Base-by-base conservation (phyloP, 2,888 invertebrate genomes). In the Podabrus alpinus region DNA sequence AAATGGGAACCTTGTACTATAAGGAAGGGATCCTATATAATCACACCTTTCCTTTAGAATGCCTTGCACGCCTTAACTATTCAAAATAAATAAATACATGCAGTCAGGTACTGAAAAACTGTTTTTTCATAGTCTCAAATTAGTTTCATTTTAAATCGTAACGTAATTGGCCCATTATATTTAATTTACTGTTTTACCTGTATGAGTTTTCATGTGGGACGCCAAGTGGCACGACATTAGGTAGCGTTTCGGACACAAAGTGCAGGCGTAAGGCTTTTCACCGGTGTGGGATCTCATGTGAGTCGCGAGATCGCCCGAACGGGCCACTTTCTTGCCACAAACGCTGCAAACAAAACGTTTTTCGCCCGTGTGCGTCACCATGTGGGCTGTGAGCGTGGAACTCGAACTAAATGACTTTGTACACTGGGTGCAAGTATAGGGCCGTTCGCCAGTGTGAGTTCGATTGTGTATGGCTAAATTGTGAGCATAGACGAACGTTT, bases 231-330 rank as follows among this genome's bases (percentile, higher is more conserved):
- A 84, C 3, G 85, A 84, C 84, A 85, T 85, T 64, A 83, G 80
- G 71, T 85, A 86, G 5, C 81, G 77, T 77, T 85, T 85, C 10
- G 80, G 76, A 72, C 85, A 85, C 17, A 84, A 64, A 13, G 76
- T 78, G 73, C 85, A 85, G n/a, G 78, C 77, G 73, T 84, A 85
- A 3, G 84, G 85, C 70, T 81, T 82, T 73, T 85, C 84, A 1
- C 83, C 84, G 1, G 84, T 85, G 69, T 85, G 85, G 15, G 81
- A 81, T 67, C 84, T 79, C 83, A 84, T 84, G 70, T 85, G 85
- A 64, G 62, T 81, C 13, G 77, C 79, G 10, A 85, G 77, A 78
- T 85, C 84, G n/a, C 85, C 85, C 15, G 84, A 84, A 68, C 85
- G 79, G 15, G 84, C 84, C 15, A 82, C 80, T 69, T 79, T 81